phyloP scores from a whole-genome alignment of 2,888 invertebrate species.

The Tridacna crocea region DNA sequence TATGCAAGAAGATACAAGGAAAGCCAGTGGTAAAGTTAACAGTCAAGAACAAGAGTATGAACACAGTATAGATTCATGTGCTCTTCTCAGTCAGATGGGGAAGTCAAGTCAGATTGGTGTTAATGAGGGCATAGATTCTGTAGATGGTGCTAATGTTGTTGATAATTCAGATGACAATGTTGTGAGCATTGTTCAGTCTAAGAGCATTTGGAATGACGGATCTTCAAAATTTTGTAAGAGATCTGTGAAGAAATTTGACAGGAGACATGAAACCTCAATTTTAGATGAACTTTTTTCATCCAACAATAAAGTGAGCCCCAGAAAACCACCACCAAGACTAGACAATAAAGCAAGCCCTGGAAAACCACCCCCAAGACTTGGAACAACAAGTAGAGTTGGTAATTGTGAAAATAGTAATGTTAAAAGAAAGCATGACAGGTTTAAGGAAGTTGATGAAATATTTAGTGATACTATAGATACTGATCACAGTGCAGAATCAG shows the following conservation, averaged over 20 bases:
- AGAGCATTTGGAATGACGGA: neutral
- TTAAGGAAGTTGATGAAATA: conserved; percentile 56
- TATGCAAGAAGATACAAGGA: neutral
- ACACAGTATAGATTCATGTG: conserved; percentile 15
- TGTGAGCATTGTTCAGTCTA: neutral
- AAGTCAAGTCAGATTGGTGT: conserved; percentile 24
- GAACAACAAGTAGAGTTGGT: too few relatives aligned
- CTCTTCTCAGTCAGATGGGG: conserved; percentile 42
- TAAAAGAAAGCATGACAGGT: conserved; percentile 17
- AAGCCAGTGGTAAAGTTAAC: neutral
- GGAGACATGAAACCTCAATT: conserved; percentile 19
- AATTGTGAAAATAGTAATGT: neutral
- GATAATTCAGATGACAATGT: neutral
- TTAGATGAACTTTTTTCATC: conserved; percentile 13
- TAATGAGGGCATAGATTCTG: conserved; percentile 1
- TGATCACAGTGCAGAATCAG: conserved; percentile 26
- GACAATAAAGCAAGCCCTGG: neutral
- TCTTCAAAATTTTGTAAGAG: neutral
- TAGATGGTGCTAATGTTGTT: neutral
- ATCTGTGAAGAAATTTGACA: neutral
- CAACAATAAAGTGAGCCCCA: neutral
- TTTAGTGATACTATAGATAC: conserved; percentile 37
- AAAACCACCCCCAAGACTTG: too few relatives aligned
- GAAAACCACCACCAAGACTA: conserved; percentile 10
- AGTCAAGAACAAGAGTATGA: neutral